These are phyloP conservation scores for Pelecanus crispus DNA, from an alignment of 2,113 vertebrate species.

Conservation along the genomic window DNA sequence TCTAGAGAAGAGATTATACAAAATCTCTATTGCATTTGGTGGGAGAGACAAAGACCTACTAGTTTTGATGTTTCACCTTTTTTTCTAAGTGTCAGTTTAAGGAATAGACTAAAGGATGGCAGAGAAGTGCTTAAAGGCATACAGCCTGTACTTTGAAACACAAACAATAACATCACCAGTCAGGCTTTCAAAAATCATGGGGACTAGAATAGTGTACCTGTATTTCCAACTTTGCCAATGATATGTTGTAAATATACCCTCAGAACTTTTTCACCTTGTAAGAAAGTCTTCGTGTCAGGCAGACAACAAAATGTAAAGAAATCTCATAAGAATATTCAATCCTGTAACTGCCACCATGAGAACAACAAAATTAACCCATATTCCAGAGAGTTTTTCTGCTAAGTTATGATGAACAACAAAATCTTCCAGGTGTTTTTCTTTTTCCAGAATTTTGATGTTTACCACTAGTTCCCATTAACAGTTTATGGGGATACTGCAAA, in stretches of 20 bases:
- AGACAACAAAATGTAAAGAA: neutral
- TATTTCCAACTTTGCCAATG: neutral
- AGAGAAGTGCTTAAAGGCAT: neutral
- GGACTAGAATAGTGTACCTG: neutral
- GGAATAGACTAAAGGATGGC: neutral
- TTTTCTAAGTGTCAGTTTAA: neutral
- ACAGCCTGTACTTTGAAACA: neutral
- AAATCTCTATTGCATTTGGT: neutral
- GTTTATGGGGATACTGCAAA: neutral
- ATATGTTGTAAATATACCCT: rapidly evolving
- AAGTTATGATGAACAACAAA: neutral
- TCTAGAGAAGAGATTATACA: neutral
- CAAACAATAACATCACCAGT: neutral
- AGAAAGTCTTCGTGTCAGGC: neutral
- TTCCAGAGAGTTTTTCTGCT: neutral
- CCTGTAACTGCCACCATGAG: neutral
- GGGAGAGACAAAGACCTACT: neutral
- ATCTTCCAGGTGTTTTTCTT: neutral
- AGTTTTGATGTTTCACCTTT: no score
- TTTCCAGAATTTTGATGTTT: neutral
- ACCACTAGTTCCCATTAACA: neutral
- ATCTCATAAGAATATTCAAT: neutral
- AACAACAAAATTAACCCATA: neutral
- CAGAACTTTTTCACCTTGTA: neutral
- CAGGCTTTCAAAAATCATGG: neutral